phyloP scores from a whole-genome alignment of 1,140 invertebrate genomes.

The Elymnias hypermnestra region DNA sequence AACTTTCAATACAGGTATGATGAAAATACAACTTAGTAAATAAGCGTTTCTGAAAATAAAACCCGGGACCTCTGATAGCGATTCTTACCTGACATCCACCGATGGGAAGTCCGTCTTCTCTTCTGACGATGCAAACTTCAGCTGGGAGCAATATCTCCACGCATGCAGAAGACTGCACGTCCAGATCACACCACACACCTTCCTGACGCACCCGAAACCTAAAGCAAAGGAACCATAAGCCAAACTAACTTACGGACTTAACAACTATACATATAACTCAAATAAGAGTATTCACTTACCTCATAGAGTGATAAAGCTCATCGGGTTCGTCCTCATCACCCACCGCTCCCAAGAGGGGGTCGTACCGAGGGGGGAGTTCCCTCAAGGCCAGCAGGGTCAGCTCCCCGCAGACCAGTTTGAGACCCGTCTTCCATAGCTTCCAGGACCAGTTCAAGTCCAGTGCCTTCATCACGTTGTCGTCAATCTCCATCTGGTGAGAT shows the following conservation, averaged over 20 bases:
- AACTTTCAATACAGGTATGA: too few relatives aligned
- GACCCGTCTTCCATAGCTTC: constrained; percentile 96
- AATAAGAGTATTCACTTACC: too few relatives aligned
- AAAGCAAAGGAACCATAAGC: background rate
- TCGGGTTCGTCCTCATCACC: constrained; percentile 38
- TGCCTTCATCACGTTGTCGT: constrained; percentile 79
- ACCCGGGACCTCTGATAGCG: too few relatives aligned
- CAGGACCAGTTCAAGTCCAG: constrained; percentile 89
- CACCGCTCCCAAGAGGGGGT: constrained; percentile 35
- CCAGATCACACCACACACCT: constrained; percentile 89
- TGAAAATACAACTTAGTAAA: too few relatives aligned
- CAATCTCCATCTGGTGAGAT: constrained; percentile 75
- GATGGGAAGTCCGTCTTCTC: constrained; percentile 75
- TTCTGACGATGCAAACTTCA: constrained; percentile 84
- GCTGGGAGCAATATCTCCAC: constrained; percentile 92
- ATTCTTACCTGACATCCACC: constrained; percentile 80
- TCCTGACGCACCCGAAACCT: constrained; percentile 88
- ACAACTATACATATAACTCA: too few relatives aligned
- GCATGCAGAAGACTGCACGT: constrained; percentile 88
- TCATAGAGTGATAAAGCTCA: constrained; percentile 32
- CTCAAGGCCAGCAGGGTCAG: constrained; percentile 89
- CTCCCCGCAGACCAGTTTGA: constrained; percentile 90
- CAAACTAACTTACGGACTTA: too few relatives aligned
- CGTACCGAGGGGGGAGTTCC: constrained; percentile 82
- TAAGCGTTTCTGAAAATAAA: too few relatives aligned